Evolutionary conservation across 2,888 invertebrate genomes (phyloP).

Genomic region (Ariolimax columbianus): DNA sequence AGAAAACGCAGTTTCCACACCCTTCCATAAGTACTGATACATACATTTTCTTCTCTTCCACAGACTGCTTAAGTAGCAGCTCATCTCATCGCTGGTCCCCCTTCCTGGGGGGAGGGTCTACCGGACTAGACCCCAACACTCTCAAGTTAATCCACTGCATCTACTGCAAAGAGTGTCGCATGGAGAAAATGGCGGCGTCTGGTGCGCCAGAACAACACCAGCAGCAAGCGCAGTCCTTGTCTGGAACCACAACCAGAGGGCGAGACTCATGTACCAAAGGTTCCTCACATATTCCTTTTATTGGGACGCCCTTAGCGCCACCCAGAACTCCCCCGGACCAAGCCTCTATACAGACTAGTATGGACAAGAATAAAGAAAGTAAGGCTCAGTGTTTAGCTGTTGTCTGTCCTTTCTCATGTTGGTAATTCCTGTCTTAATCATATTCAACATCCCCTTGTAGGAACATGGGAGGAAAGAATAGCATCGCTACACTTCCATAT

Average conservation of each 20-base stretch:
- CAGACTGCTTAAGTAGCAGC: conserved; percentile 62
- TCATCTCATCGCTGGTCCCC: conserved; percentile 68
- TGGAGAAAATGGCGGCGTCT: conserved; percentile 69
- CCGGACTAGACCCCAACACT: conserved; percentile 68
- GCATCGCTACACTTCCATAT: no score
- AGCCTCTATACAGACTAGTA: conserved; percentile 92
- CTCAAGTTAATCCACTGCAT: conserved; percentile 75
- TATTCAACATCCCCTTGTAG: no score
- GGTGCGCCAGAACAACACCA: not conserved
- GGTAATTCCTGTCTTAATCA: no score
- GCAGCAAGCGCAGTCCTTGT: conserved; percentile 36
- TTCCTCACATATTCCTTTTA: conserved; percentile 44
- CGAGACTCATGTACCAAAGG: not conserved
- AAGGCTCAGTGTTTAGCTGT: no score
- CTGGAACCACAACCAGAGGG: not conserved
- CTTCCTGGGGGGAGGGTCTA: conserved; percentile 66
- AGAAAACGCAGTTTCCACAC: not conserved
- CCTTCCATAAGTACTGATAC: no score
- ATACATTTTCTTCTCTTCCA: conserved; percentile 9
- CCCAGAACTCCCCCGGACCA: conserved; percentile 94
- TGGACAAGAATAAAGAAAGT: conserved; percentile 99
- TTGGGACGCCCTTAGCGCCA: conserved; percentile 58
- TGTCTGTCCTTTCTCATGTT: no score
- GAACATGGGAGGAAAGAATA: no score
- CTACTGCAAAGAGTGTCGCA: conserved; percentile 75